These are phyloP conservation scores for Amblyornis subalaris DNA, from an alignment of 2,113 vertebrate species.

Conservation along the genomic window DNA sequence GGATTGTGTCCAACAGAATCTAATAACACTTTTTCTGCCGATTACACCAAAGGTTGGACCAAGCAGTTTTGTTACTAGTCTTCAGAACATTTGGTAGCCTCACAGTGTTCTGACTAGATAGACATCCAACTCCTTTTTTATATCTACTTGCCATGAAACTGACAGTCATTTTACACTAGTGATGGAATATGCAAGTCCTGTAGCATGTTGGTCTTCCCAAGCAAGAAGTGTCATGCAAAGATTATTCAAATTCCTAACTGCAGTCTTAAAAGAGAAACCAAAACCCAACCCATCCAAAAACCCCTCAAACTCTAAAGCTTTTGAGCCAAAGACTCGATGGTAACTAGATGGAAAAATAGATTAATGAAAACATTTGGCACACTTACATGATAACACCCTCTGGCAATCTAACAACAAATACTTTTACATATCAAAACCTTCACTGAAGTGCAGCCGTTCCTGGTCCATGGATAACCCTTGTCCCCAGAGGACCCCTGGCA, in stretches of 20 bases:
- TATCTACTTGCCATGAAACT: background rate
- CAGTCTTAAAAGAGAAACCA: background rate
- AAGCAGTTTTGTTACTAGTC: background rate
- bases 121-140: background rate
- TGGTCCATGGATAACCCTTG: background rate
- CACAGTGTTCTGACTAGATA: background rate
- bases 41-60: background rate
- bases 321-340: background rate
- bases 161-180: background rate
- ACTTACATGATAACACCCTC: background rate
- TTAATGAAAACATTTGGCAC: background rate
- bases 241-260: background rate
- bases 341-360: background rate
- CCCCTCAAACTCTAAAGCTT: background rate
- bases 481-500: background rate
- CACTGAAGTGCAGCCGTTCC: background rate
- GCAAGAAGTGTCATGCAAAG: background rate
- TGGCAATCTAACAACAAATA: background rate
- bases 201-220: background rate
- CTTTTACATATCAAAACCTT: background rate
- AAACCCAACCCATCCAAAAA: background rate
- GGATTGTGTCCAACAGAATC: background rate
- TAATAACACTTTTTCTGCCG: background rate
- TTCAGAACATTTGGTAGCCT: background rate
- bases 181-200: background rate